These are phyloP conservation scores for Hypomecis punctinalis DNA, from an alignment of 2,888 invertebrate genomes.

Conservation along the genomic window DNA sequence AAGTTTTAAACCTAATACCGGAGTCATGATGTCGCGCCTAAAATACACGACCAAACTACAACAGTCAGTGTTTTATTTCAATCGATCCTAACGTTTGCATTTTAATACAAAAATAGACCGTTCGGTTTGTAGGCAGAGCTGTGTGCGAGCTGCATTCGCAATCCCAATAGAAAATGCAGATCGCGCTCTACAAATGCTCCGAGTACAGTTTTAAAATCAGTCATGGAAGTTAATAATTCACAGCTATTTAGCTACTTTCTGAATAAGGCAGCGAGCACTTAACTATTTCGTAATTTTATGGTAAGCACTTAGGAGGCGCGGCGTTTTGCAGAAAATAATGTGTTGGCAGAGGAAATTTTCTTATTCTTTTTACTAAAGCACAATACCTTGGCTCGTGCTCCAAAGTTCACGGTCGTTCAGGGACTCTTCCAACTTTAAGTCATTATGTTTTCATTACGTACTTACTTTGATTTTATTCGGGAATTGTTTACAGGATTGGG, in stretches of 20 bases:
- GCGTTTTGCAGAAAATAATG: constrained; percentile 33
- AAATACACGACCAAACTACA: constrained; percentile 1
- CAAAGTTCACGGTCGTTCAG: constrained; percentile 44
- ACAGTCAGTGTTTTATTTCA: constrained; percentile 4
- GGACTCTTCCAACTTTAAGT: constrained; percentile 39
- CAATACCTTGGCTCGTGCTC: constrained; percentile 26
- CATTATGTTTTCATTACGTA: constrained; percentile 45
- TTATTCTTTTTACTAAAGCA: constrained; percentile 31
- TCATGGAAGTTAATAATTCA: constrained; percentile 29
- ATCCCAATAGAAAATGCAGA: constrained; percentile 30
- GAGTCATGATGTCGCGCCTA: not conserved
- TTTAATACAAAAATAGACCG: constrained; percentile 23
- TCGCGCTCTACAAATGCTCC: constrained; percentile 12
- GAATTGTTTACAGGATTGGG: constrained; percentile 38
- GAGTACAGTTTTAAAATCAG: constrained; percentile 26
- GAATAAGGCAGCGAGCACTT: constrained; percentile 33
- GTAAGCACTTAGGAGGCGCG: constrained; percentile 29
- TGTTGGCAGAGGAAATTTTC: constrained; percentile 30
- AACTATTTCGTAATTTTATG: constrained; percentile 35
- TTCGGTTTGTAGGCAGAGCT: constrained; percentile 15
- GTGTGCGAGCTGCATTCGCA: constrained; percentile 24
- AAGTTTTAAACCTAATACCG: not conserved
- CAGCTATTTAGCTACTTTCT: constrained; percentile 27
- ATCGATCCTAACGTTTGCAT: constrained; percentile 22
- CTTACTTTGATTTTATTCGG: constrained; percentile 45